Percentiles rank a stretch among this genome's conserved stretches.
Conservation (phyloP, 2,797 vertebrate species). For the Sebastes hopkinsi region DNA sequence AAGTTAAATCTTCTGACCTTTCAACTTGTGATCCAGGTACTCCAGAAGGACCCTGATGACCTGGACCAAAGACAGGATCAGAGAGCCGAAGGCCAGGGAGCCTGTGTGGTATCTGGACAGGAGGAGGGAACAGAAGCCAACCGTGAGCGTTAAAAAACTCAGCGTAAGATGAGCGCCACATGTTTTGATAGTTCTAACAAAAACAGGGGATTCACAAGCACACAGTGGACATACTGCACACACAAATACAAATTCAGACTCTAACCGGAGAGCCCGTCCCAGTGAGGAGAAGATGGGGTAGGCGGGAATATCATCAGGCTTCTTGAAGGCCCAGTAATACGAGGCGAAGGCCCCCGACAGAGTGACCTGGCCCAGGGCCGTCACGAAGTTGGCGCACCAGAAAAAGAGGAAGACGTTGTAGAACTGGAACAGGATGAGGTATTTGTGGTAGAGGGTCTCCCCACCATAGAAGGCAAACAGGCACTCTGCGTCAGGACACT, state of each 20-base stretch:
- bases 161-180: neutral
- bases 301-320: slow-evolving; percentile 90
- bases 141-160: slow-evolving; percentile 6
- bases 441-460: slow-evolving; percentile 90
- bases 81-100: slow-evolving; percentile 92
- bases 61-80: slow-evolving; percentile 92
- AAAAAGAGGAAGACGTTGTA: slow-evolving; percentile 98
- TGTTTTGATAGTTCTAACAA: neutral
- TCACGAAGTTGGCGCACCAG: slow-evolving; percentile 95
- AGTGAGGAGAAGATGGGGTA: slow-evolving; percentile 92
- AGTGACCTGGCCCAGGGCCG: slow-evolving; percentile 95
- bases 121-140: slow-evolving; percentile 1
- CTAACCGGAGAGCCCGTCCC: slow-evolving; percentile 90
- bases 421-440: slow-evolving; percentile 91
- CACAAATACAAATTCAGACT: neutral
- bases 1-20: slow-evolving; percentile 80
- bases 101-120: slow-evolving; percentile 93
- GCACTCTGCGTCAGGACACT: slow-evolving; percentile 88
- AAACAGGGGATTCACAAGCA: neutral
- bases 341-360: slow-evolving; percentile 95
- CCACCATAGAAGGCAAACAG: slow-evolving; percentile 95
- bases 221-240: neutral
- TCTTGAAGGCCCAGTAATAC: slow-evolving; percentile 97
- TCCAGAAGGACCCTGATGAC: slow-evolving; percentile 91
- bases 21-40: slow-evolving; percentile 93